Percentiles rank a stretch among this genome's conserved stretches.
Evolutionary conservation across 1,140 invertebrate genomes (phyloP).

Genomic region (Sitophilus oryzae): DNA sequence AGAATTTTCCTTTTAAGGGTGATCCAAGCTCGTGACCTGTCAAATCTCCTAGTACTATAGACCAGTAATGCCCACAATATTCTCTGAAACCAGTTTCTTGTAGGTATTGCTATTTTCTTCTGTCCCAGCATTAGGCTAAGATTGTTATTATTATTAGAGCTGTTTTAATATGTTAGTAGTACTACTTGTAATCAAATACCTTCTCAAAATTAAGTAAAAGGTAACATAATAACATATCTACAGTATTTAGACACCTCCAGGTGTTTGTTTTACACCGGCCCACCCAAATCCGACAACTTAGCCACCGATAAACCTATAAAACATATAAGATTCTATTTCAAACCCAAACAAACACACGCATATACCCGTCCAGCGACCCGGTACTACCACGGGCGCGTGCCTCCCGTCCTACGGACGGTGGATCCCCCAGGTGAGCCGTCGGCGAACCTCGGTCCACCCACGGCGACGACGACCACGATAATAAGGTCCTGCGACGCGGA

Average conservation of each 20-base stretch:
- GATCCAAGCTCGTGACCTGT: no score
- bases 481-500: not conserved
- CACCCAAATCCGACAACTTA: not conserved
- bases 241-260: not conserved
- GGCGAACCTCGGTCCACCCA: constrained; percentile 6
- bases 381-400: constrained; percentile 12
- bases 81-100: no score
- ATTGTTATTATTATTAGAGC: not conserved
- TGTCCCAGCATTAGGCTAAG: not conserved
- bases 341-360: constrained; percentile 8
- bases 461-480: constrained; percentile 5
- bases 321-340: constrained; percentile 12
- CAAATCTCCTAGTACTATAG: no score
- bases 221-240: not conserved
- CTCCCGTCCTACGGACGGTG: constrained; percentile 16
- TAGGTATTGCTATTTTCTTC: not conserved
- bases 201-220: not conserved
- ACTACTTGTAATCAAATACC: not conserved
- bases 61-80: no score
- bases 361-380: not conserved
- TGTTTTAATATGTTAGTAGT: not conserved
- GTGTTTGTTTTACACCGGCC: not conserved
- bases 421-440: constrained; percentile 16
- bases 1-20: no score
- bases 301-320: not conserved